Percentiles rank a stretch among this genome's conserved stretches.
Conservation (phyloP, 2,888 invertebrate genomes). For the Drepanosiphum platanoidis region DNA sequence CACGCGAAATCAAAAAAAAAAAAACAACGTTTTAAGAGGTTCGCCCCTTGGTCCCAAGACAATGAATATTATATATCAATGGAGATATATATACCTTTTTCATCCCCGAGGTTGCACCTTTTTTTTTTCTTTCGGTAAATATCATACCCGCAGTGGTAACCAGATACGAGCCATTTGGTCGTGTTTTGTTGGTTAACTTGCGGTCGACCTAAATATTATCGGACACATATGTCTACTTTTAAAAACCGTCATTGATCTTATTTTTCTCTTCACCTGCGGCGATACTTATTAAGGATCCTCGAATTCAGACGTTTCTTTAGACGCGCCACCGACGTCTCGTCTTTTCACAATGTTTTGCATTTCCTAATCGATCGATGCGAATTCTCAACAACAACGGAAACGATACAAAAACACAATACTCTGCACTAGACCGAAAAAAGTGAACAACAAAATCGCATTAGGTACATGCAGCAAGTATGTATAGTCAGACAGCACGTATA, state of each 20-base stretch:
- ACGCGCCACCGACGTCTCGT: not conserved
- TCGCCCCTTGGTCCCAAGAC: slow-evolving; percentile 36
- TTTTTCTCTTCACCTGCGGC: slow-evolving; percentile 44
- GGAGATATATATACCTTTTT: slow-evolving; percentile 47
- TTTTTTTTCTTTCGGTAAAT: slow-evolving; percentile 48
- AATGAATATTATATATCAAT: slow-evolving; percentile 50
- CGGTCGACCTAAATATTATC: slow-evolving; percentile 58
- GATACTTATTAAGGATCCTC: slow-evolving; percentile 28
- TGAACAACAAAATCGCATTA: slow-evolving; percentile 13
- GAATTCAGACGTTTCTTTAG: slow-evolving; percentile 39
- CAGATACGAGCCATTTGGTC: slow-evolving; percentile 58
- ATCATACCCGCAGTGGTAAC: slow-evolving; percentile 39
- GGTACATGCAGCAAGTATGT: not conserved
- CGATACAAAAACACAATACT: slow-evolving; percentile 28
- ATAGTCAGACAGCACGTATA: no score
- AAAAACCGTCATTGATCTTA: slow-evolving; percentile 48
- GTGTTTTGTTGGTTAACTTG: slow-evolving; percentile 53
- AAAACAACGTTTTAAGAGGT: slow-evolving; percentile 56
- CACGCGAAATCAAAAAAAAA: slow-evolving; percentile 43
- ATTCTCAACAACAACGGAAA: slow-evolving; percentile 1
- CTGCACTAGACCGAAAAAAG: slow-evolving; percentile 8
- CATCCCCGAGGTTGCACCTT: slow-evolving; percentile 53
- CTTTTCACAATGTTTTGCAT: slow-evolving; percentile 48
- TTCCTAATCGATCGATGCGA: slow-evolving; percentile 26
- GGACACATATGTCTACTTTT: slow-evolving; percentile 60